A percentile compares a stretch with the other conserved stretches of the same genome.
phyloP scores from a whole-genome alignment of 2,888 invertebrate species.

The Holacanthella duospinosa region DNA sequence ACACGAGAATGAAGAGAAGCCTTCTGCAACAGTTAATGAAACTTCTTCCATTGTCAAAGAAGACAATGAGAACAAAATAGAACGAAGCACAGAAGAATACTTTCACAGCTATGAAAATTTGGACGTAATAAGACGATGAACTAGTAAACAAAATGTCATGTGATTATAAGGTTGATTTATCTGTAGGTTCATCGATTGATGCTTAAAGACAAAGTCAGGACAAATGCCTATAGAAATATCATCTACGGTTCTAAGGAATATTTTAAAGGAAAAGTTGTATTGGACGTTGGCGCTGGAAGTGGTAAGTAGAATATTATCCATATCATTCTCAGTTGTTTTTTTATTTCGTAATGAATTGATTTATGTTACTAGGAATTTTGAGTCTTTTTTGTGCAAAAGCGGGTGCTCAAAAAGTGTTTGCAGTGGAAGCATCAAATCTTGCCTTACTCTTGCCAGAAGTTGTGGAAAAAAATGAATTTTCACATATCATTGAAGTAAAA shows the following conservation, averaged over 20 bases:
- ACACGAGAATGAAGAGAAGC: too few species aligned
- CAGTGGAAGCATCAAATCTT: constrained; percentile 68
- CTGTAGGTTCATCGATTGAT: constrained; percentile 65
- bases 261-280: constrained; percentile 65
- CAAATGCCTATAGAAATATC: constrained; percentile 66
- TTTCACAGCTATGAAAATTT: constrained; percentile 64
- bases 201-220: constrained; percentile 65
- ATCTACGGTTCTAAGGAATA: constrained; percentile 54
- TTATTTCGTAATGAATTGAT: neutral
- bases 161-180: neutral
- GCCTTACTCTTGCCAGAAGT: constrained; percentile 55
- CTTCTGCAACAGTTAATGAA: too few species aligned
- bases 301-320: constrained; percentile 41
- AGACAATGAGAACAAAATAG: too few species aligned
- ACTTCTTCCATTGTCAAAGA: too few species aligned
- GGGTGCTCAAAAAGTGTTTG: constrained; percentile 77
- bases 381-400: constrained; percentile 81
- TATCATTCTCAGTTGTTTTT: neutral
- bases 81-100: constrained; percentile 52
- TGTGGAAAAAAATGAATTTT: constrained; percentile 58
- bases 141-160: constrained; percentile 27
- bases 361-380: constrained; percentile 53
- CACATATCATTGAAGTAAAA: constrained; percentile 54
- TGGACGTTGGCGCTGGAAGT: constrained; percentile 78
- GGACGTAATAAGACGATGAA: constrained; percentile 49